These are phyloP conservation scores for Paratrypauchen microcephalus DNA, from an alignment of 2,797 vertebrate species.

Conservation along the genomic window DNA sequence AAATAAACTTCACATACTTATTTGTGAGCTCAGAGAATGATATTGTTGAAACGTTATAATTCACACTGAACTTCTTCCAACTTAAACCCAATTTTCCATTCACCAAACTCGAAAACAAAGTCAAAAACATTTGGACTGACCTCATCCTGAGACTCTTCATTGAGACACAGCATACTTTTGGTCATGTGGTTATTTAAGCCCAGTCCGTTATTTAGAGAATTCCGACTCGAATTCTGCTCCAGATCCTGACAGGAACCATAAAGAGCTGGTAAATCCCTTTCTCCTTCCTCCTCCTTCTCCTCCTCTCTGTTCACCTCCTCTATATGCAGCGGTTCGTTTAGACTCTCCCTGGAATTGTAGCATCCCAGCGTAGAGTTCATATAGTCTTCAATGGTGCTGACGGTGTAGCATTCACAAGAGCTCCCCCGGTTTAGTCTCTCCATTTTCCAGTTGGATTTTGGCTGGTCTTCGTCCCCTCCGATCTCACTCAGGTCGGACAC, in stretches of 20 bases:
- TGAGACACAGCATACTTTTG: constrained; percentile 81
- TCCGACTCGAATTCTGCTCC: constrained; percentile 26
- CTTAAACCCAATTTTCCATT: too few species aligned
- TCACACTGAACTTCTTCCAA: too few species aligned
- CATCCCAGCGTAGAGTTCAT: constrained; percentile 6
- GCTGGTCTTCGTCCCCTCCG: constrained; percentile 59
- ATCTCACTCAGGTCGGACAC: constrained; percentile 79
- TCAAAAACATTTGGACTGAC: constrained; percentile 43
- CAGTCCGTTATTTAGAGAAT: constrained; percentile 43
- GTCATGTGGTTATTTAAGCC: constrained; percentile 75
- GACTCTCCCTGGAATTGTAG: background rate
- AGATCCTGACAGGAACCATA: constrained; percentile 29
- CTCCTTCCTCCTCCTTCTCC: constrained; percentile 10
- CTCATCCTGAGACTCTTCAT: constrained; percentile 78
- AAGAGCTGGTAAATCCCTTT: constrained; percentile 13
- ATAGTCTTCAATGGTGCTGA: constrained; percentile 22
- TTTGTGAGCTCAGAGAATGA: too few species aligned
- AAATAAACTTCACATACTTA: too few species aligned
- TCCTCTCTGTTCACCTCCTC: constrained; percentile 20
- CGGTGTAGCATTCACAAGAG: constrained; percentile 55
- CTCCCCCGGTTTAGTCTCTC: constrained; percentile 51
- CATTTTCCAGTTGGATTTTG: constrained; percentile 56
- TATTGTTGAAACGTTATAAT: too few species aligned
- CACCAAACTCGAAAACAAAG: background rate
- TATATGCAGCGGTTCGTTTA: constrained; percentile 14